Evolutionary conservation across 1,140 invertebrate species (phyloP), one percentile per base, ranked within the genome.

Genomic region (Drosophila yakuba): DNA sequence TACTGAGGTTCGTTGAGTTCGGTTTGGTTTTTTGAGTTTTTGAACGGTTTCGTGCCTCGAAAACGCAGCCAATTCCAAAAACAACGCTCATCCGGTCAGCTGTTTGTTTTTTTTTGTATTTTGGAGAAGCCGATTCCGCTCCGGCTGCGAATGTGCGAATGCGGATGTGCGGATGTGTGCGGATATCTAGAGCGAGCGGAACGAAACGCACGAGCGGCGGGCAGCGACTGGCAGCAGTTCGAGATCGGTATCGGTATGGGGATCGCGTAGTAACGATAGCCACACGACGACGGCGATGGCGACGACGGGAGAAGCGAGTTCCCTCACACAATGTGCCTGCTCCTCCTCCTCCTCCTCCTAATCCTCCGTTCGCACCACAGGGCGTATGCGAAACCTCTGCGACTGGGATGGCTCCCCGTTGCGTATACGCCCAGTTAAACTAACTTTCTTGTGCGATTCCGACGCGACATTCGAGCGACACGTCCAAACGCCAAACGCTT

Each of bases 401-500:
- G 47, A 25, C 47, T 77, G 57, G 44, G 51, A 12, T 20, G 17
- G 32, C 32, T 10, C n/a, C 36, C 20, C 66, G 79, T 82, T 82
- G 75, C 80, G 80, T 82, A 83, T 82, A 79, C 80, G 74, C 62
- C 82, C 50, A 77, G 74, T 88, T 58, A 35, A 81, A 81, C 82
- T 78, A 82, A 85, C 82, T 82, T 67, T 75, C 59, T 74, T 84
- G 64, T 76, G 73, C 71, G 58, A 12, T 60, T 44, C 60, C 56
- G 67, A 54, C 59, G 80, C 80, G 64, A 83, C 83, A 83, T 83
- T 66, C 74, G 66, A 83, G 79, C 83, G 80, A 88, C 82, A 88
- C 84, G 85, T 89, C 84, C 69, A 89, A 84, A 78, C 85, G 84
- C 85, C 58, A 80, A 89, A 89, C 84, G 84, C 76, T 89, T 78